phyloP scores from a whole-genome alignment of 1,140 invertebrate species.

The Anadara kagoshimensis region DNA sequence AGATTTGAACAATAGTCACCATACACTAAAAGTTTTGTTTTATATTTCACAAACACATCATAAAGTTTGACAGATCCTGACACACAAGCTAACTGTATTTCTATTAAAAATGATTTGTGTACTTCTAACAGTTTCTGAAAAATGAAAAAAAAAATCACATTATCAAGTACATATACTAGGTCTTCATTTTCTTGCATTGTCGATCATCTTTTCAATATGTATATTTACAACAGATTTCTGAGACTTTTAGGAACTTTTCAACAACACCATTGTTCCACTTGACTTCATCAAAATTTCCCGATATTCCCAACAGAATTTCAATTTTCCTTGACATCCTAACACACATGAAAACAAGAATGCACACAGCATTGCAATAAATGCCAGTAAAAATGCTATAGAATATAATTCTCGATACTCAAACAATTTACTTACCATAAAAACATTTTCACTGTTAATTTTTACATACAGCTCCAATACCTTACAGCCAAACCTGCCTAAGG shows the following conservation, averaged over 20 bases:
- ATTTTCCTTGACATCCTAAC: too few species aligned
- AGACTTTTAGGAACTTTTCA: background rate
- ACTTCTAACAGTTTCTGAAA: slow-evolving; percentile 87
- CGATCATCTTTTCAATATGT: background rate
- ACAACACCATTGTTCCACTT: too few species aligned
- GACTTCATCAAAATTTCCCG: too few species aligned
- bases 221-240: background rate
- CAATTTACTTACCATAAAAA: too few species aligned
- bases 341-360: too few species aligned
- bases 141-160: slow-evolving; percentile 54
- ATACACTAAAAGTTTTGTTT: slow-evolving; percentile 93
- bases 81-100: slow-evolving; percentile 83
- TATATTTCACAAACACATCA: slow-evolving; percentile 86
- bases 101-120: slow-evolving; percentile 87
- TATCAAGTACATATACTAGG: background rate
- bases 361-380: too few species aligned
- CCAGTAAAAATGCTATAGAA: too few species aligned
- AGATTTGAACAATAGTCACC: slow-evolving; percentile 97
- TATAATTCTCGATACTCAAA: too few species aligned
- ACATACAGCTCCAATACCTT: too few species aligned
- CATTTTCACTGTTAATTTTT: too few species aligned
- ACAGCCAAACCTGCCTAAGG: too few species aligned
- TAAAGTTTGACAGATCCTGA: slow-evolving; percentile 71
- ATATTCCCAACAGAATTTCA: too few species aligned
- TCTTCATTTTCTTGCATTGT: background rate